Evolutionary conservation across 2,888 invertebrate species (phyloP).

Genomic region (Drosophila dives): DNA sequence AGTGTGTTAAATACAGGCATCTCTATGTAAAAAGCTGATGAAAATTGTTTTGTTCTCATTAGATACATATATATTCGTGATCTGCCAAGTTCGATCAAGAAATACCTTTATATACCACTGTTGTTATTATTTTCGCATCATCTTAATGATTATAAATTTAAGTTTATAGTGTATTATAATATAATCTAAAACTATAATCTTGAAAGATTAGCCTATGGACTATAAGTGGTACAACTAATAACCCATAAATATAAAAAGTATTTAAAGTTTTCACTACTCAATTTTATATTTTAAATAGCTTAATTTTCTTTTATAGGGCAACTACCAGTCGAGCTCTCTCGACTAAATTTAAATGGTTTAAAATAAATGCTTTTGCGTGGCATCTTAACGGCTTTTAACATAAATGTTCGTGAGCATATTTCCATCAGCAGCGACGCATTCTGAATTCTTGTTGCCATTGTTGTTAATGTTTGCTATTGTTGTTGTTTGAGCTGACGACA

Average conservation of each 20-base stretch:
- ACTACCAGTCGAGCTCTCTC: not conserved
- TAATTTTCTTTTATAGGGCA: not conserved
- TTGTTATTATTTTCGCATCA: not conserved
- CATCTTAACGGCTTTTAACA: conserved; percentile 30
- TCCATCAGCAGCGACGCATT: conserved; percentile 47
- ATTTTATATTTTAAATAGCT: not conserved
- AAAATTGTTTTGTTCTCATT: not conserved
- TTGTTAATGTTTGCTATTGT: conserved; percentile 18
- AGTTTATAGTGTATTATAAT: not conserved
- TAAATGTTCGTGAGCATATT: conserved; percentile 51
- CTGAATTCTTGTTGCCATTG: conserved; percentile 41
- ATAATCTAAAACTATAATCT: not conserved
- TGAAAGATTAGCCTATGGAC: not conserved
- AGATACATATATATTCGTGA: not conserved
- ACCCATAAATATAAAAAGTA: too few relatives aligned
- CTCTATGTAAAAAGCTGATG: not conserved
- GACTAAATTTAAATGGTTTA: not conserved
- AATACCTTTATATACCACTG: too few relatives aligned
- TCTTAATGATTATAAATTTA: not conserved
- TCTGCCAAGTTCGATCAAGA: not conserved
- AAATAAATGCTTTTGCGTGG: conserved; percentile 13
- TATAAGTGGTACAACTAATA: not conserved
- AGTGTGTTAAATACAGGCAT: not conserved
- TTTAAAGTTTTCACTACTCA: not conserved
- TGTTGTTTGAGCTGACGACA: conserved; percentile 35